Conservation (phyloP, 2,888 invertebrate genomes). For the Agrenia bidenticulata region DNA sequence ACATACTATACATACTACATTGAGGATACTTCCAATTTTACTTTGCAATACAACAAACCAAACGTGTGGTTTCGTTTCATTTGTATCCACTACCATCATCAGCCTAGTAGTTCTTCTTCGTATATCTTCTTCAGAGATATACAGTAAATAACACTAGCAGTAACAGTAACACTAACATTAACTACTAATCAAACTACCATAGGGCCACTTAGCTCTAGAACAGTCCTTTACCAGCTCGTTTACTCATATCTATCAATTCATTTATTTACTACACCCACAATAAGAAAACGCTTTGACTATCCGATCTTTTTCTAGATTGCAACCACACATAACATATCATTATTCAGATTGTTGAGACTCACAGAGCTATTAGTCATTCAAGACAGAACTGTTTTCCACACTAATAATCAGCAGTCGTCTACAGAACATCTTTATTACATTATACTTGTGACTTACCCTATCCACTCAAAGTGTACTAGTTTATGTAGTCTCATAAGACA, state of each 20-base stretch:
- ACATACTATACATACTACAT: not conserved
- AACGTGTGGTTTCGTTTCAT: conserved; percentile 7
- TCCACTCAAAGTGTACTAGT: not conserved
- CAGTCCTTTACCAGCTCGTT: not conserved
- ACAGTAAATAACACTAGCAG: conserved; percentile 17
- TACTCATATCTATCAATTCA: not conserved
- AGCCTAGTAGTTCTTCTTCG: not conserved
- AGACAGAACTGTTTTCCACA: conserved; percentile 15
- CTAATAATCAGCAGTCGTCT: conserved; percentile 11
- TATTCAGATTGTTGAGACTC: not conserved
- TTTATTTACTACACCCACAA: not conserved
- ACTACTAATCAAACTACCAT: conserved; percentile 15
- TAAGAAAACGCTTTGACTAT: not conserved
- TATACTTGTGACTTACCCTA: not conserved
- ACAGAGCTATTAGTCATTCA: conserved; percentile 19
- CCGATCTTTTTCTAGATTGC: not conserved
- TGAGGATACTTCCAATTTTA: conserved; percentile 8
- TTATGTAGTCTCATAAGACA: not conserved
- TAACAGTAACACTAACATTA: conserved; percentile 22
- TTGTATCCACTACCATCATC: not conserved
- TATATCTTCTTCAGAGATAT: not conserved
- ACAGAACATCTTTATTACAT: conserved; percentile 6
- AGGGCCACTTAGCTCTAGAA: conserved; percentile 11
- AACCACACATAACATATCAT: not conserved
- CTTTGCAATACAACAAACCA: not conserved